Conservation (phyloP, 2,113 vertebrate genomes). For the Eubucco bourcierii region DNA sequence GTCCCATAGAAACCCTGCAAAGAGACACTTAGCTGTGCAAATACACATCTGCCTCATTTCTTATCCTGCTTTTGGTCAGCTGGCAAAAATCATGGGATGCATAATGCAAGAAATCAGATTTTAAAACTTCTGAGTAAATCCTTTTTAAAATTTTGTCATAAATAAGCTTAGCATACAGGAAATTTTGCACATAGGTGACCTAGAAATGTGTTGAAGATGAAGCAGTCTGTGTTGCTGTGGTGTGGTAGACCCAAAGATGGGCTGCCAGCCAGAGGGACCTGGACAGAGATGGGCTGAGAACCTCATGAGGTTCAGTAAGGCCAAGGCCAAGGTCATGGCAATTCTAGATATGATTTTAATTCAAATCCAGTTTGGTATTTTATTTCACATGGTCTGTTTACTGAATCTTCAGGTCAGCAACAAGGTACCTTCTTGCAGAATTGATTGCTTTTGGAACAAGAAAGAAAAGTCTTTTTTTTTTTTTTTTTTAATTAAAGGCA, state of each 20-base stretch:
- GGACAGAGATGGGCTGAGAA: no score
- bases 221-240: neutral
- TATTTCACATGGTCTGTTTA: neutral
- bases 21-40: constrained; percentile 5
- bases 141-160: neutral
- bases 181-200: neutral
- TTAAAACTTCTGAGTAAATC: neutral
- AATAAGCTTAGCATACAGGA: neutral
- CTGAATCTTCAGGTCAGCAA: neutral
- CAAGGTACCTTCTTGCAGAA: neutral
- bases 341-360: neutral
- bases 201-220: neutral
- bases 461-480: neutral
- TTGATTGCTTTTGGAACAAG: neutral
- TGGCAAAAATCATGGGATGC: neutral
- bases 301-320: no score
- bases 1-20: neutral
- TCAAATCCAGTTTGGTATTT: neutral
- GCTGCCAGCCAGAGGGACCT: no score
- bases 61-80: neutral
- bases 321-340: no score
- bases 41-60: neutral
- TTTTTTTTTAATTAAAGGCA: no score
- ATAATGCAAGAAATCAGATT: neutral
- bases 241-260: no score